These are phyloP conservation scores for Megalopta genalis DNA, from an alignment of 1,140 invertebrate genomes.

Conservation along the genomic window DNA sequence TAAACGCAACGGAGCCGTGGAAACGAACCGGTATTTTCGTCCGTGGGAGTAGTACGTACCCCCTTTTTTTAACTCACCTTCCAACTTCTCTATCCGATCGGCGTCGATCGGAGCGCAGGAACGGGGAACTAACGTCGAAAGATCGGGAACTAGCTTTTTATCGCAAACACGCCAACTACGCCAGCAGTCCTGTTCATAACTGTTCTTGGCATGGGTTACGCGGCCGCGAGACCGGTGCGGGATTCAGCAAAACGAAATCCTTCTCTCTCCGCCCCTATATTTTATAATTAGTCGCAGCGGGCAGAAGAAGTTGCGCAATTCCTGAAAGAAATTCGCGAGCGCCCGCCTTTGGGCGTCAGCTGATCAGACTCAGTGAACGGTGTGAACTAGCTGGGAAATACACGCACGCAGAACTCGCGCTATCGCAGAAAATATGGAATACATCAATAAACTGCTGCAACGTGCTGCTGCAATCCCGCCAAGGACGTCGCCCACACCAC, in stretches of 20 bases:
- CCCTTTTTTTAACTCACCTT: not conserved
- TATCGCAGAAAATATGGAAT: slow-evolving; percentile 65
- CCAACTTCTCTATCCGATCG: no score
- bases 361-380: slow-evolving; percentile 50
- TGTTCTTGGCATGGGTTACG: slow-evolving; percentile 29
- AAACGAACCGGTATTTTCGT: no score
- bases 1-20: no score
- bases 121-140: not conserved
- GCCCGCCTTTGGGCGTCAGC: slow-evolving; percentile 54
- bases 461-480: slow-evolving; percentile 55
- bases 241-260: slow-evolving; percentile 51
- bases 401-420: not conserved
- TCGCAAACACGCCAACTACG: not conserved
- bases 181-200: slow-evolving; percentile 7
- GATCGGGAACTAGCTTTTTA: not conserved
- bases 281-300: slow-evolving; percentile 70
- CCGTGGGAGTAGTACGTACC: no score
- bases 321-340: slow-evolving; percentile 59
- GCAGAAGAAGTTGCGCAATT: slow-evolving; percentile 69
- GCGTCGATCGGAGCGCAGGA: no score
- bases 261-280: slow-evolving; percentile 55
- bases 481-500: slow-evolving; percentile 49
- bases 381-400: not conserved
- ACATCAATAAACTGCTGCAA: slow-evolving; percentile 69
- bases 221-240: slow-evolving; percentile 34